A percentile compares a stretch with the other conserved stretches of the same genome.
Evolutionary conservation across 92 coral and sea anemone species (phyloP).

Genomic region (Scolanthus callimorphus): DNA sequence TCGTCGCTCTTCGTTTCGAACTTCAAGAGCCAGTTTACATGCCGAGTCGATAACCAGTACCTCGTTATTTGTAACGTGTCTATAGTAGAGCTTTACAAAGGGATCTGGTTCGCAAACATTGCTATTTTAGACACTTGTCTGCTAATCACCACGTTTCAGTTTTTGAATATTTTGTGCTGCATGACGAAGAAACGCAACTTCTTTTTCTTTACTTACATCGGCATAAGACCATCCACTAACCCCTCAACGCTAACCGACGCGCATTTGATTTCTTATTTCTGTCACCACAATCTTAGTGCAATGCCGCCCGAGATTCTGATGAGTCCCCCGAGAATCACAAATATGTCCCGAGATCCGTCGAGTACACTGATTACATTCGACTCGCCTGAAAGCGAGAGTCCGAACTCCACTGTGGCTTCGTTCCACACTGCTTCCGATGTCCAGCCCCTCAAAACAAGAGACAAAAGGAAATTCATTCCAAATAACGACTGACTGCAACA

Average conservation of each 20-base stretch:
- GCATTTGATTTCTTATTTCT: conserved; percentile 68
- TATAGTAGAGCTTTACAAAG: conserved; percentile 37
- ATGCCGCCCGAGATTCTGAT: conserved; percentile 39
- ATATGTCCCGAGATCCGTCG: conserved; percentile 8
- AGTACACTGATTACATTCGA: conserved; percentile 44
- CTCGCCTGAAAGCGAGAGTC: conserved; percentile 29
- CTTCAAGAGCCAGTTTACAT: conserved; percentile 55
- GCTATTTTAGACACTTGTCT: conserved; percentile 48
- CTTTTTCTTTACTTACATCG: conserved; percentile 44
- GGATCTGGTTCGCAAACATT: conserved; percentile 58
- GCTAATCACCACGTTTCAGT: conserved; percentile 50
- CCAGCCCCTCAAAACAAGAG: neutral
- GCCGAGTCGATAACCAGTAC: conserved; percentile 63
- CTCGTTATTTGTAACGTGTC: conserved; percentile 59
- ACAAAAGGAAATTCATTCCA: neutral
- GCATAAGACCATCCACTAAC: conserved; percentile 27
- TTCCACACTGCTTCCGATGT: conserved; percentile 43
- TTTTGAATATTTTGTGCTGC: conserved; percentile 62
- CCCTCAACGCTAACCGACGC: conserved; percentile 34
- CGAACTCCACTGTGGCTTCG: conserved; percentile 24
- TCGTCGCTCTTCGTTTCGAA: conserved; percentile 36
- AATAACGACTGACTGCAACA: too few relatives aligned
- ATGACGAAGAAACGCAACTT: conserved; percentile 50
- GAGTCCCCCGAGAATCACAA: conserved; percentile 11
- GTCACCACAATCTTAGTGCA: conserved; percentile 47